phyloP scores from a whole-genome alignment of 2,888 invertebrate species.

The Drosophila neotestacea region DNA sequence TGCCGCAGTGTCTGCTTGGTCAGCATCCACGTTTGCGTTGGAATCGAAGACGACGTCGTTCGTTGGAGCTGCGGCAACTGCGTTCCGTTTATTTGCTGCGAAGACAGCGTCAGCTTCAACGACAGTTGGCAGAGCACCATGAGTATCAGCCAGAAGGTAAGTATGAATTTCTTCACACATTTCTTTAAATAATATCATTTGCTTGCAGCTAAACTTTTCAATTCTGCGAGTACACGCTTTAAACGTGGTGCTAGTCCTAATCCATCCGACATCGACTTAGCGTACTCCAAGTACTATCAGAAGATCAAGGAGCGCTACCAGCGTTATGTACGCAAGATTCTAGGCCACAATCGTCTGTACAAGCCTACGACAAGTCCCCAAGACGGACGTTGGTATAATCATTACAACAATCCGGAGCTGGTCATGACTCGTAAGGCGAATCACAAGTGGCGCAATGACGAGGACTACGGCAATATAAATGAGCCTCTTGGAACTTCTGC shows the following conservation, averaged over 20 bases:
- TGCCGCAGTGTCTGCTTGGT: slow-evolving; percentile 93
- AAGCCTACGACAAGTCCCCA: slow-evolving; percentile 46
- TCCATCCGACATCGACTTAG: slow-evolving; percentile 75
- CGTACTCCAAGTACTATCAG: slow-evolving; percentile 83
- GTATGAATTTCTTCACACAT: neutral
- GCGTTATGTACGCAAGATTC: slow-evolving; percentile 82
- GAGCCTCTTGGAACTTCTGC: slow-evolving; percentile 48
- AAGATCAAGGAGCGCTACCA: slow-evolving; percentile 83
- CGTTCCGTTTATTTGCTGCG: slow-evolving; percentile 81
- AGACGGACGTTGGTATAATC: slow-evolving; percentile 76
- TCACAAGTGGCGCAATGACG: slow-evolving; percentile 67
- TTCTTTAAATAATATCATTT: neutral
- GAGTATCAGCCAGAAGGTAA: slow-evolving; percentile 20
- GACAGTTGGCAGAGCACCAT: slow-evolving; percentile 57
- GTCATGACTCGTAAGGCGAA: slow-evolving; percentile 66
- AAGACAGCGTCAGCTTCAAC: slow-evolving; percentile 72
- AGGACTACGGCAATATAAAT: slow-evolving; percentile 58
- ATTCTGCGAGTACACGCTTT: slow-evolving; percentile 18
- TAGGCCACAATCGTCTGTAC: slow-evolving; percentile 68
- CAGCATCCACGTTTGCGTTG: slow-evolving; percentile 95
- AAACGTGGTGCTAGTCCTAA: slow-evolving; percentile 47
- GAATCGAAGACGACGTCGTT: slow-evolving; percentile 90
- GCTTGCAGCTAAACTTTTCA: neutral
- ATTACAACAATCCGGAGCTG: slow-evolving; percentile 72
- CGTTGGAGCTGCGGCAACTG: slow-evolving; percentile 78